A percentile compares a stretch with the other conserved stretches of the same genome.
These are phyloP conservation scores for Agelaius tricolor DNA, from an alignment of 2,113 vertebrate genomes.

Conservation along the genomic window DNA sequence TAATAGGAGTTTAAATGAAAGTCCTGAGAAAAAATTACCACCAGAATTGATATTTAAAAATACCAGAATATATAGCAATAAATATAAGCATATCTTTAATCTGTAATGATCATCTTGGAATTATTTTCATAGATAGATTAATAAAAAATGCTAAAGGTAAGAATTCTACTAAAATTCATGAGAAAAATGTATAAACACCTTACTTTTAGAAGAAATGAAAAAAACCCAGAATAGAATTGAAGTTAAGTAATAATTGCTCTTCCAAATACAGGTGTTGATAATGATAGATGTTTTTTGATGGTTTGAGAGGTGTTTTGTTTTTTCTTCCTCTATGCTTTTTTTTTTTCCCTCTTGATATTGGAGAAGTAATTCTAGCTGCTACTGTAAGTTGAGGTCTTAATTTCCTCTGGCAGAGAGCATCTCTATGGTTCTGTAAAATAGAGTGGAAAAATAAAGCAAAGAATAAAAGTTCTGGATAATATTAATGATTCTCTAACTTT, in stretches of 20 bases:
- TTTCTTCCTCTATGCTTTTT: neutral
- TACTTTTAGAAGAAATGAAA: neutral
- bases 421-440: neutral
- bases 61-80: neutral
- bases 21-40: neutral
- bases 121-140: neutral
- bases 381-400: neutral
- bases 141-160: neutral
- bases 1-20: neutral
- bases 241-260: neutral
- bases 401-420: neutral
- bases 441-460: neutral
- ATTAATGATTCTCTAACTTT: neutral
- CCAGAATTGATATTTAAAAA: neutral
- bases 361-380: neutral
- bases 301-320: neutral
- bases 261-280: neutral
- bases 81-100: neutral
- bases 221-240: neutral
- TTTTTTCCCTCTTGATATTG: neutral
- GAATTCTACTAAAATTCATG: neutral
- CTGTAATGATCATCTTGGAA: neutral
- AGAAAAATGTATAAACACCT: neutral
- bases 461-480: neutral
- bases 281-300: fast-evolving